Evolutionary conservation across 1,140 invertebrate genomes (phyloP).

Genomic region (Trachelipus rathkii): DNA sequence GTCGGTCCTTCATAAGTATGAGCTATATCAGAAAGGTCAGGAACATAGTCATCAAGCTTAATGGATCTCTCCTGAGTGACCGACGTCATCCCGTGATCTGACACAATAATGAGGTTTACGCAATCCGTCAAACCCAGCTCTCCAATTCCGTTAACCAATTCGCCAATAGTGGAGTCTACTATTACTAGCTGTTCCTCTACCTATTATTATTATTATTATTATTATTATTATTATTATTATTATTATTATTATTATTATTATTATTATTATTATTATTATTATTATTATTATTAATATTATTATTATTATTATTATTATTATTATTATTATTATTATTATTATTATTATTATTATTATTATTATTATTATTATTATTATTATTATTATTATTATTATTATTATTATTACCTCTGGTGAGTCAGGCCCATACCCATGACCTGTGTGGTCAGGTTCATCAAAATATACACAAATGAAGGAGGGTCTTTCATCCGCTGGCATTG

Average conservation of each 20-base stretch:
- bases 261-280: too few species aligned
- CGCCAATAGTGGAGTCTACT: slow-evolving; percentile 59
- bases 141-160: slow-evolving; percentile 57
- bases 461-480: slow-evolving; percentile 63
- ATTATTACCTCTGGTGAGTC: slow-evolving; percentile 47
- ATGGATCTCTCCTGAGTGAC: slow-evolving; percentile 57
- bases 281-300: too few species aligned
- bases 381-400: too few species aligned
- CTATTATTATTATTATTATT: slow-evolving; percentile 27
- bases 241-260: too few species aligned
- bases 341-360: too few species aligned
- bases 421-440: slow-evolving; percentile 53
- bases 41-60: slow-evolving; percentile 58
- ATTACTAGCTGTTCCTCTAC: slow-evolving; percentile 55
- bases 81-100: slow-evolving; percentile 69
- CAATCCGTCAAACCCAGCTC: slow-evolving; percentile 53
- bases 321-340: too few species aligned
- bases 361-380: too few species aligned
- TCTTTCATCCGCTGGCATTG: slow-evolving; percentile 50
- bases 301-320: too few species aligned
- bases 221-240: too few species aligned
- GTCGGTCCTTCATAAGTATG: slow-evolving; percentile 37
- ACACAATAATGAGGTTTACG: slow-evolving; percentile 65
- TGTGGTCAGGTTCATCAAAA: slow-evolving; percentile 66
- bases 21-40: slow-evolving; percentile 30